Evolutionary conservation across 2,113 vertebrate genomes (phyloP).

Genomic region (Mustela lutreola): DNA sequence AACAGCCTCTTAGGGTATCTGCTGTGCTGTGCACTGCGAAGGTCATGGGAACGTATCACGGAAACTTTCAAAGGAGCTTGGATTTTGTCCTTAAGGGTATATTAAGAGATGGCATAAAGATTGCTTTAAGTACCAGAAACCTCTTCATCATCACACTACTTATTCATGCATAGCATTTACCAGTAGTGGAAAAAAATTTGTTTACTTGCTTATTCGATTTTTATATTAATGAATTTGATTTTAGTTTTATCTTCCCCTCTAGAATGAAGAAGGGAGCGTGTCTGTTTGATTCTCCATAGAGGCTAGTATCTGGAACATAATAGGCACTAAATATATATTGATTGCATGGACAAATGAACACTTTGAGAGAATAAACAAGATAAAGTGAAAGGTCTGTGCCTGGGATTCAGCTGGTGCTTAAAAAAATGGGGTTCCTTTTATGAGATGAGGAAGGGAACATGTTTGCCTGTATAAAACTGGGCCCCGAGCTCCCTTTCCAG

Average conservation of each 20-base stretch:
- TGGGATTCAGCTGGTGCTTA: neutral
- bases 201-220: neutral
- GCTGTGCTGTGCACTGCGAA: accelerated
- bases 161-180: neutral
- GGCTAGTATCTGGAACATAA: neutral
- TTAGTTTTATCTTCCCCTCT: neutral
- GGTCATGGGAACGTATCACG: neutral
- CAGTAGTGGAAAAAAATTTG: neutral
- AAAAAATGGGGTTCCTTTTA: neutral
- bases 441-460: neutral
- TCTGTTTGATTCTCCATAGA: neutral
- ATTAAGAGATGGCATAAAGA: neutral
- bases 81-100: neutral
- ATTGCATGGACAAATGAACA: neutral
- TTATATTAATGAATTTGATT: neutral
- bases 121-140: neutral
- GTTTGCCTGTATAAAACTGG: neutral
- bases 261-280: neutral
- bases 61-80: neutral
- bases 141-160: neutral
- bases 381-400: neutral
- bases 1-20: no score
- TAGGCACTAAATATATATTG: neutral
- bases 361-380: neutral
- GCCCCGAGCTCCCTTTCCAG: neutral